Base-by-base conservation (phyloP, 2,888 invertebrate genomes). In the Scaptodrosophila latifasciaeformis region DNA sequence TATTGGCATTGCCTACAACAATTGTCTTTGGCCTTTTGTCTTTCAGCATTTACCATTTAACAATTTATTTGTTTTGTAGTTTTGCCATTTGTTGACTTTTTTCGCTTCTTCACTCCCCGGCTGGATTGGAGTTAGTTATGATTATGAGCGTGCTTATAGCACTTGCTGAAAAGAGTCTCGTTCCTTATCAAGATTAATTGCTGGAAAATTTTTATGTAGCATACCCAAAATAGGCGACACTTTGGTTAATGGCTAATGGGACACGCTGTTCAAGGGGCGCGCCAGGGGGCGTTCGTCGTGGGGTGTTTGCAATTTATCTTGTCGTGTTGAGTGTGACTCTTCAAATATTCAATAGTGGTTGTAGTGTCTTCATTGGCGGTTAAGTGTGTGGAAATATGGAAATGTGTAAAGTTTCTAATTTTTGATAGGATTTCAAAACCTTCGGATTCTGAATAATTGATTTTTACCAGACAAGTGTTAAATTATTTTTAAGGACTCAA, bases 131-230 rank as follows among this genome's bases (percentile, higher is more conserved):
- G 75, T 72, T 79, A 79, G 74, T 79, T 79, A 77, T 79, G 70
- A 69, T 81, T 79, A 81, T 81, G 66, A 59, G 63, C 65, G 74
- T 76, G 81, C 81, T 79, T 81, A 79, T 79, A 74, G 68, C 74
- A 51, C 48, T 59, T 60, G 67, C 65, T 75, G 71, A 78, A 69
- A 75, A 70, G 62, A n/a, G n/a, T n/a, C n/a, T 66, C 61, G 7
- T 7, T 66, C 61, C 56, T 78, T 67, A 68, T 67, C 70, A 66
- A 76, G 69, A 79, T 81, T 76, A 81, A 78, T 69, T 67, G 70
- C 61, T 70, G 70, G 70, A 79, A 78, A 75, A 68, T 78, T 65
- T 60, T 37, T 57, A 24, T 45, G 18, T 17, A 31, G 45, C 43
- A 34, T 50, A 43, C 2, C 30, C 15, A 9, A 4, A 43, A 10